Conservation (phyloP, 2,888 invertebrate genomes). For the Heteromurus nitidus region DNA sequence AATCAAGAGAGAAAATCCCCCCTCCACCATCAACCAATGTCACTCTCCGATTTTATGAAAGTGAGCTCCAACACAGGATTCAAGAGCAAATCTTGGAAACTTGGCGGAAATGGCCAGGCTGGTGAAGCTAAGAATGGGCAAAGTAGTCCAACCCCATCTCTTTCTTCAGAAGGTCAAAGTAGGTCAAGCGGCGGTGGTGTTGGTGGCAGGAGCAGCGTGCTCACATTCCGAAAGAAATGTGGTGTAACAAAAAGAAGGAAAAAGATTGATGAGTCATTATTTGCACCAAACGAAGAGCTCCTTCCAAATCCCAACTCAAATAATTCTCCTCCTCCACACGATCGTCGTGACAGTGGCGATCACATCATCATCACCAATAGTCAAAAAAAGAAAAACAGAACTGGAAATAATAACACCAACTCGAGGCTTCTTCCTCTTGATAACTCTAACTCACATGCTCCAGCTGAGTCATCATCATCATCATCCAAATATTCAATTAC, state of each 20-base stretch:
- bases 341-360: background rate
- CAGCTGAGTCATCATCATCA: constrained; percentile 1
- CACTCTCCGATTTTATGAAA: constrained; percentile 49
- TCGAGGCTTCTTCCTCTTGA: background rate
- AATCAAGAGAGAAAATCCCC: background rate
- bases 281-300: constrained; percentile 20
- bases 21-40: constrained; percentile 49
- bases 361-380: background rate
- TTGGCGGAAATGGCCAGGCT: background rate
- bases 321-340: too few relatives aligned
- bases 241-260: constrained; percentile 48
- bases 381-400: background rate
- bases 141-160: constrained; percentile 30
- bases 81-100: constrained; percentile 16
- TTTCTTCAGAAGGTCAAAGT: constrained; percentile 33
- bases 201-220: constrained; percentile 7
- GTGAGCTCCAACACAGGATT: constrained; percentile 31
- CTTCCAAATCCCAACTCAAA: constrained; percentile 4
- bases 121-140: background rate
- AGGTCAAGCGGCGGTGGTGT: too few relatives aligned
- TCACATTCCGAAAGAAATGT: constrained; percentile 56
- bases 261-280: constrained; percentile 60
- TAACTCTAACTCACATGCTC: too few relatives aligned
- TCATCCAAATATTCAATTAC: constrained; percentile 53
- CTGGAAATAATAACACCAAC: background rate